Base-by-base conservation (phyloP, 2,113 vertebrate species). In the Shinisaurus crocodilurus region DNA sequence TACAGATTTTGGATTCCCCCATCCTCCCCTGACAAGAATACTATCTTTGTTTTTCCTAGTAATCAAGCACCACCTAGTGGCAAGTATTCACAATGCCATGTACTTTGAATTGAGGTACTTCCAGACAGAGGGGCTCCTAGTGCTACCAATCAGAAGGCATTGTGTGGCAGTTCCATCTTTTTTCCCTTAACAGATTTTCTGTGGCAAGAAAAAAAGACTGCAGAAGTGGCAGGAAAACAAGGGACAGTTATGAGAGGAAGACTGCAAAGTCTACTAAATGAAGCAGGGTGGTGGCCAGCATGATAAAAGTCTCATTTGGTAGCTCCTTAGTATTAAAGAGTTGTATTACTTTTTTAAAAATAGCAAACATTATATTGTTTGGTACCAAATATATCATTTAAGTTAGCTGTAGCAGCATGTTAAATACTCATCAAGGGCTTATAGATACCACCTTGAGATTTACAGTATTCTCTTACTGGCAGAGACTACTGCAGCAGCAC, bases 21-120 rank as follows among this genome's bases (percentile, higher is more conserved):
- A 1, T 12, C 54, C 54, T 54, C 7, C 54, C 54, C 54, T 54
- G 54, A 54, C 54, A 6, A 54, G 54, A 9, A 54, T 54, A n/a
- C n/a, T n/a, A n/a, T n/a, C n/a, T n/a, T n/a, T n/a, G 7, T 54
- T 54, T 54, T 54, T 54, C 54, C 54, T 60, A 91, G 93, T 81
- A 54, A 1, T 83, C 79, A 1, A 54, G 86, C 92, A 95, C 94
- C 94, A 94, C 83, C 93, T 96, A 96, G 92, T 83, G 95, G 82
- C 91, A 83, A 16, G 1, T 1, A 0, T 0, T 2, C 6, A 77
- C 48, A 25, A 13, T 45, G 29, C 25, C 9, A n/a, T 34, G 77
- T 82, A 32, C 5, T 27, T 1, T 1, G 27, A 57, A 54, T 48
- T 60, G 32, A 8, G 12, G 3, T 3, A 6, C 37, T 54, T 54